phyloP scores from a whole-genome alignment of 2,113 vertebrate species.

The Grus americana region DNA sequence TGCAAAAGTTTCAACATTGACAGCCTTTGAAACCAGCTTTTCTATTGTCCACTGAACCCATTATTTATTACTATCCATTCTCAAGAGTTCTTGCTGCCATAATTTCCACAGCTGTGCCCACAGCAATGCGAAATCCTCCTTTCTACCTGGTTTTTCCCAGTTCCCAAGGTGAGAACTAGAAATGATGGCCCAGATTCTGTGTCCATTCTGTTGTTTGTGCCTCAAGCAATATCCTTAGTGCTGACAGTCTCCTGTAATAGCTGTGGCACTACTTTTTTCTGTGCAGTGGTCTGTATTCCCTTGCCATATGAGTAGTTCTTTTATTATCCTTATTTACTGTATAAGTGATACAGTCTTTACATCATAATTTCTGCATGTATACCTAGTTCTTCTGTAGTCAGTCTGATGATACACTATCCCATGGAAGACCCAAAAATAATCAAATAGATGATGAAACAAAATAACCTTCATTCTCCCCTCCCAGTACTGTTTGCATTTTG shows the following conservation, averaged over 20 bases:
- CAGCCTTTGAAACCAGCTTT: background rate
- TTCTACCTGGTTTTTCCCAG: background rate
- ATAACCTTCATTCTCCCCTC: constrained; percentile 1
- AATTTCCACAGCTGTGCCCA: background rate
- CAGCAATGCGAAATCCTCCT: background rate
- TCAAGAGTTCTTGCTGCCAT: background rate
- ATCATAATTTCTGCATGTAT: background rate
- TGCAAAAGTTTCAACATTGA: background rate
- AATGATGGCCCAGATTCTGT: background rate
- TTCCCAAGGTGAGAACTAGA: background rate
- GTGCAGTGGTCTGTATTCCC: background rate
- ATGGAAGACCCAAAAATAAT: background rate
- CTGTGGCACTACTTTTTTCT: background rate
- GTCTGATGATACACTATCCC: background rate
- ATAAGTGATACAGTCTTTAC: background rate
- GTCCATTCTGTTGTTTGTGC: background rate
- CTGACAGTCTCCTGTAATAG: background rate
- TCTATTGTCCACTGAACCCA: background rate
- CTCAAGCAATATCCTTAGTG: background rate
- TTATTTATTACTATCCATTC: background rate
- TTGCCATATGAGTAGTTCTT: background rate
- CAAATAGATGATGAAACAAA: background rate
- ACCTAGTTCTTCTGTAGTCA: background rate
- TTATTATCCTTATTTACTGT: background rate
- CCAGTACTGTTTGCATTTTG: background rate